Base-by-base conservation (phyloP, 2,113 vertebrate species). In the Heteronetta atricapilla region DNA sequence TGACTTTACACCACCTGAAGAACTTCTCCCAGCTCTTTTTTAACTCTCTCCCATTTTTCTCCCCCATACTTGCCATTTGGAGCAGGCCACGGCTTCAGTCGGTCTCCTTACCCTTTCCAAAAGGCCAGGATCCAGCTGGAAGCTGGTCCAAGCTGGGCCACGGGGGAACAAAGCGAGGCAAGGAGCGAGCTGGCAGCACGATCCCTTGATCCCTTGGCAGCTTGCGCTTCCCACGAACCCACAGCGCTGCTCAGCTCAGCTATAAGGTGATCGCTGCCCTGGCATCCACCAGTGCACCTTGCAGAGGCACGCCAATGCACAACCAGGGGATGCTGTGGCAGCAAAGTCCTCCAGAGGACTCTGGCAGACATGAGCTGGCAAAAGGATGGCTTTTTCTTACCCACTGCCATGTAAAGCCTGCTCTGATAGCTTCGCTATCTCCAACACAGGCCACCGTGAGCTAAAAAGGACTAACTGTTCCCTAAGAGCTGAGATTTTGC, bases 81-180 rank as follows among this genome's bases (percentile, higher is more conserved):
- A 95, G 60, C 77, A 95, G 94, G 55, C 92, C 42, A 73, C 84
- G 92, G 82, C 38, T 56, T 84, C 12, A 11, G 76, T 88, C 12
- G 8, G 74, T 86, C 66, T 80, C 69, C 63, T 56, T n/a, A 40
- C 82, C n/a, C 20, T 83, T 88, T 93, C 62, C 21, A 21, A 94
- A 90, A 38, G 81, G 82, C 91, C 90, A n/a, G 66, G 40, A 93
- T 96, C 77, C 93, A 95, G 58, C 62, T 95, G 74, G 82, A 96
- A 96, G 46, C 20, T 63, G 73, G 74, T 95, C 82, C 72, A 94
- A 26, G 75, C 82, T 42, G 48, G 69, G 53, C 75, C 20, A 22
- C 58, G 48, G 82, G 58, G 53, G 96, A 94, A 93, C 20, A 85
- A 94, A 95, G 93, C n/a, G 62, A 95, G 79, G 50, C 75, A 91